Conservation (phyloP, 1,140 invertebrate genomes). For the Oppia nitens region DNA sequence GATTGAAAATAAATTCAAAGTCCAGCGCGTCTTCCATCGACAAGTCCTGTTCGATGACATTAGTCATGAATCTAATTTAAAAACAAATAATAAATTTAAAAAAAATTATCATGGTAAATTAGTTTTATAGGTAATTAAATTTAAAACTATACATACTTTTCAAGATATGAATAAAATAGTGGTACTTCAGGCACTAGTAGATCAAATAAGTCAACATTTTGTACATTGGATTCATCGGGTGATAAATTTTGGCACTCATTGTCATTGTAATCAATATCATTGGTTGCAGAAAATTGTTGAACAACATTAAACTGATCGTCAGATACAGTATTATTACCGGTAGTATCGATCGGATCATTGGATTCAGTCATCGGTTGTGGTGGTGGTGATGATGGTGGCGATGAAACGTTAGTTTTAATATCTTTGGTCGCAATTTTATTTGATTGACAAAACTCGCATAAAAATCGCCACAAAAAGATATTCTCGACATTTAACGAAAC, state of each 20-base stretch:
- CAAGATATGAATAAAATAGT: constrained; percentile 4
- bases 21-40: neutral
- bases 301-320: neutral
- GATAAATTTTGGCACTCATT: no score
- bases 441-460: neutral
- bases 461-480: neutral
- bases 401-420: no score
- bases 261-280: no score
- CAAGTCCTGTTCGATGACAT: neutral
- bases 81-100: neutral
- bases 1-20: constrained; percentile 4
- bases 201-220: neutral
- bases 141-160: neutral
- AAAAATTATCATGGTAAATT: no score
- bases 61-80: neutral
- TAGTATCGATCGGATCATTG: neutral
- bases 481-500: neutral
- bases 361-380: neutral
- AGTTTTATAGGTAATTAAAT: no score
- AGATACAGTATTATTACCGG: neutral
- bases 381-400: no score
- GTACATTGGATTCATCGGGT: no score
- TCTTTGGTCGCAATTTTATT: constrained; percentile 1
- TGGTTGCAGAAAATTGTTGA: no score
- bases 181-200: constrained; percentile 5